phyloP scores from a whole-genome alignment of 2,113 vertebrate species.

The Polyodon spathula region DNA sequence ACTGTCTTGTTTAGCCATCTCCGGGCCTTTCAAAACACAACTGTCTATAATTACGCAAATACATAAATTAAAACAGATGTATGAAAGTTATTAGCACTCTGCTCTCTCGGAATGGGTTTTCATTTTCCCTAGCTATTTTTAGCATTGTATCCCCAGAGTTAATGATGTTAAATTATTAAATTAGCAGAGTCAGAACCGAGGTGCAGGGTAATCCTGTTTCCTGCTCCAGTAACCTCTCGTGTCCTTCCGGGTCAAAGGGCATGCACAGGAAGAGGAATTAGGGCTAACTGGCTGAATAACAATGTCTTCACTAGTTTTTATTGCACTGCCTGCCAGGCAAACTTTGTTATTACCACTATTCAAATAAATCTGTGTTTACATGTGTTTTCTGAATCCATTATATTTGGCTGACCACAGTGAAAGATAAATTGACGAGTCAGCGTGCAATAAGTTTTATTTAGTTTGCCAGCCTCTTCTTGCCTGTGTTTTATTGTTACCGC shows the following conservation, averaged over 20 bases:
- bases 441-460: too few species aligned
- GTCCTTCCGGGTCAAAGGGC: constrained; percentile 89
- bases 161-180: constrained; percentile 91
- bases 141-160: constrained; percentile 63
- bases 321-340: neutral
- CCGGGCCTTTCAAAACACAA: too few species aligned
- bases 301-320: constrained; percentile 16
- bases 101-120: constrained; percentile 37
- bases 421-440: too few species aligned
- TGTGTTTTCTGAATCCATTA: neutral
- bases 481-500: too few species aligned
- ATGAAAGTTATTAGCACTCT: constrained; percentile 33
- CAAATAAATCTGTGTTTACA: neutral
- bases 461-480: too few species aligned
- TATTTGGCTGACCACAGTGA: too few species aligned
- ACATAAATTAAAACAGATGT: constrained; percentile 56
- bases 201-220: constrained; percentile 71
- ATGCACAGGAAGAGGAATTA: constrained; percentile 71
- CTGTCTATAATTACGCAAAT: too few species aligned
- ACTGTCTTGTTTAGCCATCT: too few species aligned
- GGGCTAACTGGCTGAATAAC: constrained; percentile 34
- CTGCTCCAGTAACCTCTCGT: constrained; percentile 85
- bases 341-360: neutral
- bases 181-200: constrained; percentile 59
- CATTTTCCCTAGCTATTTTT: constrained; percentile 79